phyloP scores from a whole-genome alignment of 2,888 invertebrate species.

The Boloria selene region DNA sequence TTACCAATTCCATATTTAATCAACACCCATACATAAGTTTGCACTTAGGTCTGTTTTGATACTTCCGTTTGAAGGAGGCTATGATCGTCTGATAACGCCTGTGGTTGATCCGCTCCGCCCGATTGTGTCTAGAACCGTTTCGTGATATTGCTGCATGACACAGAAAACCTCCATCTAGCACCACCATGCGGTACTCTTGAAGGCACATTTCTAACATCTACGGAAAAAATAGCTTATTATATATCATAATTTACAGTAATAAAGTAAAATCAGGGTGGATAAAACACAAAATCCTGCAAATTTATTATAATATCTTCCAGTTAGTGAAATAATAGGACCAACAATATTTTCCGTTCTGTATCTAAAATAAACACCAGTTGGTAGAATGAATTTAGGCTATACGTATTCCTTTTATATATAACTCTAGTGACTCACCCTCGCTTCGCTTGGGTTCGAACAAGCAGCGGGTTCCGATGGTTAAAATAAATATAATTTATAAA shows the following conservation, averaged over 20 bases:
- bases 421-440: too few relatives aligned
- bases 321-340: too few relatives aligned
- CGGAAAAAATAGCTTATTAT: conserved; percentile 12
- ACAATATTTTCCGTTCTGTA: too few relatives aligned
- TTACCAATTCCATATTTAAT: neutral
- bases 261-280: too few relatives aligned
- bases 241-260: neutral
- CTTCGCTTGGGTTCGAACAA: too few relatives aligned
- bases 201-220: conserved; percentile 91
- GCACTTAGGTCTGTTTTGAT: conserved; percentile 70
- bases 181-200: conserved; percentile 86
- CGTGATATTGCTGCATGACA: conserved; percentile 83
- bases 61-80: conserved; percentile 68
- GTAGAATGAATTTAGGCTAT: too few relatives aligned
- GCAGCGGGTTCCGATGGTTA: too few relatives aligned
- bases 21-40: conserved; percentile 55
- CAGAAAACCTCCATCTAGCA: conserved; percentile 88
- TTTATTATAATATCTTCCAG: too few relatives aligned
- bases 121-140: conserved; percentile 49
- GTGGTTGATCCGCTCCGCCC: conserved; percentile 66
- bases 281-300: too few relatives aligned
- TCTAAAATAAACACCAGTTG: too few relatives aligned
- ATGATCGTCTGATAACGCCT: conserved; percentile 77
- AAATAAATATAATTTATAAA: too few relatives aligned
- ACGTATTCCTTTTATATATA: too few relatives aligned